A percentile compares a stretch with the other conserved stretches of the same genome.
These are phyloP conservation scores for Ctenopoma multispine DNA, from an alignment of 2,797 vertebrate species.

Conservation along the genomic window DNA sequence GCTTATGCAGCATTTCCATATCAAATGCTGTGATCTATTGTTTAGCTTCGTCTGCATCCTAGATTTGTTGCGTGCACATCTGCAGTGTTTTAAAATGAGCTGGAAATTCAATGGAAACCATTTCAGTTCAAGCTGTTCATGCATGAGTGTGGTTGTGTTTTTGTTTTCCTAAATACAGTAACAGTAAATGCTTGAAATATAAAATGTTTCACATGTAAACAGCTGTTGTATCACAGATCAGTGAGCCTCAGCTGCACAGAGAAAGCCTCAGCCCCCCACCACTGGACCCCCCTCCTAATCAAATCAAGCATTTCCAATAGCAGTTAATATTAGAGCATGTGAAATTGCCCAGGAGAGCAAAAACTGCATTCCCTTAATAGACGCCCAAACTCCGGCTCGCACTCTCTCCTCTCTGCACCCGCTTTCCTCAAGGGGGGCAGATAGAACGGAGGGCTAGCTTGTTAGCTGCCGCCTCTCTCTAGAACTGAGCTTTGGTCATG, in stretches of 20 bases:
- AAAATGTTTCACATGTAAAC: slow-evolving; percentile 1
- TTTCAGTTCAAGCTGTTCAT: slow-evolving; percentile 9
- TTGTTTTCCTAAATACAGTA: background rate
- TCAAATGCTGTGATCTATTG: slow-evolving; percentile 62
- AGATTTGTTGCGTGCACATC: slow-evolving; percentile 6
- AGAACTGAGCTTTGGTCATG: slow-evolving; percentile 37
- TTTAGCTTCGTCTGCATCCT: slow-evolving; percentile 44
- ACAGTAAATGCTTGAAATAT: background rate
- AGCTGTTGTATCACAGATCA: slow-evolving; percentile 9
- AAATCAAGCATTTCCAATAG: slow-evolving; percentile 73
- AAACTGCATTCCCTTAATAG: slow-evolving; percentile 54
- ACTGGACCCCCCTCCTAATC: slow-evolving; percentile 63
- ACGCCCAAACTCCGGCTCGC: slow-evolving; percentile 13
- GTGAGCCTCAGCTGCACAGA: slow-evolving; percentile 22
- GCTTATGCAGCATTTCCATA: slow-evolving; percentile 60
- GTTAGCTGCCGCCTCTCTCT: slow-evolving; percentile 51
- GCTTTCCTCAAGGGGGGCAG: slow-evolving; percentile 42
- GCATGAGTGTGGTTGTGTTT: background rate
- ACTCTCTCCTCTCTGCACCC: slow-evolving; percentile 12
- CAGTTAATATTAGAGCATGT: slow-evolving; percentile 73
- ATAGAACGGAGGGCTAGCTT: slow-evolving; percentile 45
- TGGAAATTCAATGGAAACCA: slow-evolving; percentile 5
- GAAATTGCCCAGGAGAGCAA: slow-evolving; percentile 63
- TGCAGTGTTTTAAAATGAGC: slow-evolving; percentile 9
- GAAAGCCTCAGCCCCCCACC: background rate